phyloP scores from a whole-genome alignment of 2,888 invertebrate species.

The Sisyra terminalis region DNA sequence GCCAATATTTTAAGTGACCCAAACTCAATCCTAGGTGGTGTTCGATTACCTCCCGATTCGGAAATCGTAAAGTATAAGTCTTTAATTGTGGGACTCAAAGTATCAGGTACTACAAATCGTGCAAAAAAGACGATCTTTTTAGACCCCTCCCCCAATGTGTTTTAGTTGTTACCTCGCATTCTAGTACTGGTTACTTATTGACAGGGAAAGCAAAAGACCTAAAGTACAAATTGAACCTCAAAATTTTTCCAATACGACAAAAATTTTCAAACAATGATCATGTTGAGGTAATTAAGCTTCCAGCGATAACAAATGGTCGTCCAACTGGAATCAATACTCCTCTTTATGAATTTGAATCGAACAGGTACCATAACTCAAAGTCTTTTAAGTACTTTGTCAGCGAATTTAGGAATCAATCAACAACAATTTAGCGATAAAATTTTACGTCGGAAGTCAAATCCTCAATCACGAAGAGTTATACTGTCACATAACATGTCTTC shows the following conservation, averaged over 20 bases:
- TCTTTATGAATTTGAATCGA: slow-evolving; percentile 21
- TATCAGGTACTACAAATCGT: slow-evolving; percentile 67
- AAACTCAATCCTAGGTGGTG: slow-evolving; percentile 65
- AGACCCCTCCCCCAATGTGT: slow-evolving; percentile 57
- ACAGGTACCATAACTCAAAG: slow-evolving; percentile 34
- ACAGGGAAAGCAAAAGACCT: slow-evolving; percentile 27
- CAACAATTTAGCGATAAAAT: slow-evolving; percentile 28
- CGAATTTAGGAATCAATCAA: slow-evolving; percentile 21
- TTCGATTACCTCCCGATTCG: slow-evolving; percentile 72
- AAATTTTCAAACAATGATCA: slow-evolving; percentile 40
- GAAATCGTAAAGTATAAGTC: slow-evolving; percentile 85
- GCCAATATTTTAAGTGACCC: slow-evolving; percentile 47
- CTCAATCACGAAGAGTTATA: slow-evolving; percentile 44
- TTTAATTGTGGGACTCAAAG: slow-evolving; percentile 71
- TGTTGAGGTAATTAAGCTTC: slow-evolving; percentile 69
- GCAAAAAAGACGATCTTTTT: slow-evolving; percentile 81
- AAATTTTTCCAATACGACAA: slow-evolving; percentile 8
- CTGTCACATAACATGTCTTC: slow-evolving; percentile 30
- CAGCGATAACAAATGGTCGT: slow-evolving; percentile 40
- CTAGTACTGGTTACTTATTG: slow-evolving; percentile 29
- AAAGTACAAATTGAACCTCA: slow-evolving; percentile 17
- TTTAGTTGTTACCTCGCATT: slow-evolving; percentile 34
- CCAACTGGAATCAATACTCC: slow-evolving; percentile 21
- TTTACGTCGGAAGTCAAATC: slow-evolving; percentile 57
- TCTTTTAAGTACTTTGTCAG: slow-evolving; percentile 39